A percentile compares a stretch with the other conserved stretches of the same genome.
Evolutionary conservation across 2,113 vertebrate genomes (phyloP).

Genomic region (Trinectes maculatus): DNA sequence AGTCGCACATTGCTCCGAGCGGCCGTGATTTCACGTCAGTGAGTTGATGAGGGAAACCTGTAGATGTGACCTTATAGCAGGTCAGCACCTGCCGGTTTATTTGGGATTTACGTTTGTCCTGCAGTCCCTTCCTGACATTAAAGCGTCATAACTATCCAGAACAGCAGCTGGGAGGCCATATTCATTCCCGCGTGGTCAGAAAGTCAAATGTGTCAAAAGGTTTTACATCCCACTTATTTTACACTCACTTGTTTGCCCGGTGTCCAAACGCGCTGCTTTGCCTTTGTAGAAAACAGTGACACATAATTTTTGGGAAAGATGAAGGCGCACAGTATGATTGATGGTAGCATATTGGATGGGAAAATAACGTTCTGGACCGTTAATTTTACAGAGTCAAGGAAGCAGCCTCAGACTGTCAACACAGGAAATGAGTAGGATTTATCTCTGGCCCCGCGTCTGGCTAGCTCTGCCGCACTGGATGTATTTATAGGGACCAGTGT

Average conservation of each 20-base stretch:
- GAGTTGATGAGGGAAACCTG: constrained; percentile 18
- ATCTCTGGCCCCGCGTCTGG: constrained; percentile 71
- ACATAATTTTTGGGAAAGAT: constrained; percentile 72
- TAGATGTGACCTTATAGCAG: not conserved
- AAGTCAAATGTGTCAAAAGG: constrained; percentile 17
- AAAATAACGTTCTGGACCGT: constrained; percentile 79
- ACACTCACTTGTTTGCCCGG: constrained; percentile 20
- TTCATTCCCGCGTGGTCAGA: constrained; percentile 8
- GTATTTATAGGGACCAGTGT: constrained; percentile 46
- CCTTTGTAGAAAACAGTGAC: constrained; percentile 65
- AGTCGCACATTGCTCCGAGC: constrained; percentile 4
- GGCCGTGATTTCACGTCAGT: constrained; percentile 12
- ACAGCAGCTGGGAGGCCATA: not conserved
- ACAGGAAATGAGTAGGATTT: constrained; percentile 78
- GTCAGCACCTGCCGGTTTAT: constrained; percentile 12
- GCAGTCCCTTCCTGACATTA: constrained; percentile 19
- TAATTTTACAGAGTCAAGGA: constrained; percentile 78
- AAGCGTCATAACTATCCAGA: constrained; percentile 15
- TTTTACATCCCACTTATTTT: constrained; percentile 45
- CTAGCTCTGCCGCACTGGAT: constrained; percentile 39
- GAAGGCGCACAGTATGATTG: constrained; percentile 72
- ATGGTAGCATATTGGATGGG: constrained; percentile 77
- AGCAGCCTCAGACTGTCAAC: constrained; percentile 73
- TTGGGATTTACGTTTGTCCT: constrained; percentile 22
- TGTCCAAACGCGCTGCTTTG: constrained; percentile 61